Evolutionary conservation across 2,113 vertebrate genomes (phyloP), one percentile per base, ranked within the genome.

Genomic region (Sterrhoptilus dennistouni): DNA sequence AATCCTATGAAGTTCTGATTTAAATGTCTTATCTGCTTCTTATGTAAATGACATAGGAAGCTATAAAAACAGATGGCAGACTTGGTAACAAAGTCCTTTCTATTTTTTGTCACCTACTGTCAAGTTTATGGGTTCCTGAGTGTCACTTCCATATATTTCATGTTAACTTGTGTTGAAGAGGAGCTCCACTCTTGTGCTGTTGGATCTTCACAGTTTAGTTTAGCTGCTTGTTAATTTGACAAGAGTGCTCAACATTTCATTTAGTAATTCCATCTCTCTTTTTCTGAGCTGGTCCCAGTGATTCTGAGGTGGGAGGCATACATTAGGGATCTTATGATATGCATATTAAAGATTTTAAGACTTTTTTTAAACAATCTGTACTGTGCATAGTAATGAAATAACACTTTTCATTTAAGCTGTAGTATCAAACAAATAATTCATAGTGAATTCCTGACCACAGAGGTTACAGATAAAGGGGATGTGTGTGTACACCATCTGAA

Each of bases 61-160:
- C 31, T 82, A n/a, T 60, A 80, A 79, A 83, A 90, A 64, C 86
- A 93, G 75, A 85, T 76, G 75, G 75, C 14, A 88, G 33, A 47
- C 70, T 85, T 60, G 53, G 28, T 88, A 85, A 78, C 82, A 71
- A 87, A 93, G 79, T 75, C 44, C 36, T 82, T 92, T 49, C 61
- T 88, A 68, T 90, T 93, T 96, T 92, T 69, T 88, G 53, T 68
- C 44, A 76, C 70, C 53, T 93, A 35, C 49, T 75, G 82, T 68
- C 74, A 79, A 85, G 57, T 88, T 79, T 83, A 65, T 81, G 71
- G 20, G 66, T 69, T 88, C 15, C 12, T 3, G 35, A 36, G 22
- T 68, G 75, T 83, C 2, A 6, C 36, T 95, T 90, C 40, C 13
- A 36, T 60, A 68, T 83, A 24, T 45, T 76, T 79, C 25, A 70